Evolutionary conservation across 2,888 invertebrate genomes (phyloP).

Genomic region (Oligia strigilis): DNA sequence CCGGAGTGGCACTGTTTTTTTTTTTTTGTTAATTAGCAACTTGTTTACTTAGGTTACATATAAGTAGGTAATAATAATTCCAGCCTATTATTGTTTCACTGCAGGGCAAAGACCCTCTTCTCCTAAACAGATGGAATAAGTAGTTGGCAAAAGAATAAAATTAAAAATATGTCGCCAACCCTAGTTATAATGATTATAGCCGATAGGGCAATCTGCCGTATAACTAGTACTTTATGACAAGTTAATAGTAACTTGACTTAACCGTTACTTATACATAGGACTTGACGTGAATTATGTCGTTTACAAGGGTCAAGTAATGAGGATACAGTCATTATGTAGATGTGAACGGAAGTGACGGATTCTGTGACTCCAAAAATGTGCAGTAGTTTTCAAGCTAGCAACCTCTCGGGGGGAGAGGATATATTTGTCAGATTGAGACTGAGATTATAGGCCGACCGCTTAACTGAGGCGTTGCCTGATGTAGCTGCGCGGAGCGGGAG

Average conservation of each 20-base stretch:
- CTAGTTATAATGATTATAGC: constrained; percentile 27
- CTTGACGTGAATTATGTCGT: constrained; percentile 22
- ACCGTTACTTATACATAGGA: constrained; percentile 2
- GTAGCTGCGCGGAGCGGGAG: too few relatives aligned
- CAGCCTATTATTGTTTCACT: neutral
- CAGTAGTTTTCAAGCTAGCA: neutral
- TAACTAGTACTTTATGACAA: constrained; percentile 31
- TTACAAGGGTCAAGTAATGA: constrained; percentile 33
- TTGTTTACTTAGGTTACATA: too few relatives aligned
- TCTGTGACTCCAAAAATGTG: neutral
- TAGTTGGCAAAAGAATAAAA: neutral
- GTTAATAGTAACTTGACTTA: constrained; percentile 24
- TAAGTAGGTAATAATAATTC: neutral
- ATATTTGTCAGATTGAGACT: neutral
- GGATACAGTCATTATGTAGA: neutral
- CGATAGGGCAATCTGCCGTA: constrained; percentile 13
- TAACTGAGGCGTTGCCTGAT: too few relatives aligned
- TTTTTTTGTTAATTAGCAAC: too few relatives aligned
- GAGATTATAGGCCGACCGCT: too few relatives aligned
- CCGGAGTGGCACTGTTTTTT: too few relatives aligned
- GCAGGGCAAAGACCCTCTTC: neutral
- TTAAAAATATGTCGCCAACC: constrained; percentile 34
- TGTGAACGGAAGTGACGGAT: neutral
- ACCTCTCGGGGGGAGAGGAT: too few relatives aligned
- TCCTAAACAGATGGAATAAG: neutral